phyloP scores from a whole-genome alignment of 2,888 invertebrate species.

The Blera fallax region DNA sequence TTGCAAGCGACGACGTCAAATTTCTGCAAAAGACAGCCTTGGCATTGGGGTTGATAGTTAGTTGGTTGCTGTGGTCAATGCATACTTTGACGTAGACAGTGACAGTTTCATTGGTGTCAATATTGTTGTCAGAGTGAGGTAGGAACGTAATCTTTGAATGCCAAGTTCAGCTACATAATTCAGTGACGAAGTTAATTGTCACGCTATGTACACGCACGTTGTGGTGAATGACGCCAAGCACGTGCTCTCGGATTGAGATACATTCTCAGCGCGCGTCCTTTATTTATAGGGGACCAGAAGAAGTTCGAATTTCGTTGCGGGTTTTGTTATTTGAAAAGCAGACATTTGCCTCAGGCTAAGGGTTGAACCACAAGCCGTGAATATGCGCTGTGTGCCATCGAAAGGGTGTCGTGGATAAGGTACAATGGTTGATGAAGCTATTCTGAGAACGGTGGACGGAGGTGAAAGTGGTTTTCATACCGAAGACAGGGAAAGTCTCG shows the following conservation, averaged over 20 bases:
- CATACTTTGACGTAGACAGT: conserved; percentile 46
- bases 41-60: conserved; percentile 50
- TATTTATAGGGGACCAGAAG: too few species aligned
- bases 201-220: background rate
- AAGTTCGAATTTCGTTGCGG: too few species aligned
- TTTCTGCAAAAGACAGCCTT: conserved; percentile 34
- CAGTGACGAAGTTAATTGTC: background rate
- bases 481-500: too few species aligned
- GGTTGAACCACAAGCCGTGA: too few species aligned
- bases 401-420: too few species aligned
- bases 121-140: background rate
- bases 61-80: background rate
- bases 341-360: too few species aligned
- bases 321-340: too few species aligned
- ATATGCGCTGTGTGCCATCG: too few species aligned
- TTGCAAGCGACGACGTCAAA: conserved; percentile 52
- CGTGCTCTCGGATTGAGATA: background rate
- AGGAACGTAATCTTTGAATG: background rate
- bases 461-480: too few species aligned
- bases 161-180: background rate
- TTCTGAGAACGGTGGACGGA: too few species aligned
- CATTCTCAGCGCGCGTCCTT: too few species aligned
- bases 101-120: conserved; percentile 17
- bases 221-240: background rate
- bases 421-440: too few species aligned